Evolutionary conservation across 2,888 invertebrate species (phyloP).

Genomic region (Drosophila fulvimacula): DNA sequence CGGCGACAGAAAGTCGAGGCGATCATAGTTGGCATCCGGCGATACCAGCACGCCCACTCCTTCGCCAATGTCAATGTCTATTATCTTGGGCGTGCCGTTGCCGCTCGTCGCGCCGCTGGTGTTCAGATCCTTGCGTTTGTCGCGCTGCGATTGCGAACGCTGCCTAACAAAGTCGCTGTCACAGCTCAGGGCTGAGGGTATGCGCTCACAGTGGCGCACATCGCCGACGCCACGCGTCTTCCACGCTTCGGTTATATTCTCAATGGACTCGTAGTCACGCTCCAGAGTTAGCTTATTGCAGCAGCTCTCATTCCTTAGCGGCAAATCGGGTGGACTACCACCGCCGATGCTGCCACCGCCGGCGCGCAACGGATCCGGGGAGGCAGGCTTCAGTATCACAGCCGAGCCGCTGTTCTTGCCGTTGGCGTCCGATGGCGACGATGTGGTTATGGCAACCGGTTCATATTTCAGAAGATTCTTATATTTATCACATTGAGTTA

Average conservation of each 20-base stretch:
- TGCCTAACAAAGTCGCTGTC: conserved; percentile 84
- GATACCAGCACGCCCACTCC: conserved; percentile 42
- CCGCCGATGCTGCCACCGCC: neutral
- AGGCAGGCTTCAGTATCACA: conserved; percentile 81
- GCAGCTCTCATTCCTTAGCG: conserved; percentile 80
- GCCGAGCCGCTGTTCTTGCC: conserved; percentile 78
- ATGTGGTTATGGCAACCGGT: conserved; percentile 83
- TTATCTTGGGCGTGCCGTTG: conserved; percentile 70
- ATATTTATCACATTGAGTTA: conserved; percentile 80
- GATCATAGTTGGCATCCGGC: conserved; percentile 89
- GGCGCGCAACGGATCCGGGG: conserved; percentile 63
- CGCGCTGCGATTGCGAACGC: conserved; percentile 80
- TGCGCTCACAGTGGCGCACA: conserved; percentile 89
- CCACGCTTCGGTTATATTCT: conserved; percentile 92
- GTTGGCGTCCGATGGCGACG: conserved; percentile 76
- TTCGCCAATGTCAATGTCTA: conserved; percentile 82
- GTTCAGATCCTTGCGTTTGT: conserved; percentile 84
- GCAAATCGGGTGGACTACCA: conserved; percentile 74
- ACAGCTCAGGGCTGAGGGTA: conserved; percentile 51
- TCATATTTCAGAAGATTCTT: conserved; percentile 84
- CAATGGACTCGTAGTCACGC: conserved; percentile 89
- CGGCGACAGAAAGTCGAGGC: conserved; percentile 92
- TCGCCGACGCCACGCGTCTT: conserved; percentile 91
- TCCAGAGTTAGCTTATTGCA: conserved; percentile 63
- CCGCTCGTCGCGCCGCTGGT: conserved; percentile 6